Base-by-base conservation (phyloP, 2,888 invertebrate species). In the Amitus sp. region DNA sequence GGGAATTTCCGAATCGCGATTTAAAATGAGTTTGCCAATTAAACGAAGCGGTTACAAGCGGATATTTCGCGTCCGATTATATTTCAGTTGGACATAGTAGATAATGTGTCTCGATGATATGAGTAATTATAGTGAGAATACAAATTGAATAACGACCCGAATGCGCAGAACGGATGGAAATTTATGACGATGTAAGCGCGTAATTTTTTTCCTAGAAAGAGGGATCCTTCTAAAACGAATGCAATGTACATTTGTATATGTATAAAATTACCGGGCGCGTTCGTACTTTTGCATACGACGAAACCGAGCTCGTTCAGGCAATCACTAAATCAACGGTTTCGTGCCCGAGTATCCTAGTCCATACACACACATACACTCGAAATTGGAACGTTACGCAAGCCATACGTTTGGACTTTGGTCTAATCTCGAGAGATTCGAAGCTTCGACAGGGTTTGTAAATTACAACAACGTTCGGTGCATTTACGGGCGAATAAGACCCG, bases 271-370 rank as follows among this genome's bases (percentile, higher is more conserved):
- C 58, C 43, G 55, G 59, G 46, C 58, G 47, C 40, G 52, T 28
- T 51, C 55, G 62, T 58, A 57, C 52, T 55, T 65, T 62, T 62
- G 61, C 58, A 58, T 65, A 65, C 46, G 42, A 50, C 51, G 53
- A 47, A 62, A 53, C 62, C 45, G 56, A 57, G 52, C 60, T 50
- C 49, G 59, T 59, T 56, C 64, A 62, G 53, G 62, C 61, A 64
- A 59, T 73, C 62, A 67, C 62, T 71, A 74, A 74, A 70, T 70
- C 70, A 69, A 69, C 67, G 70, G 67, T 70, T 62, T 72, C 66
- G 73, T 74, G 75, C 70, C 70, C 69, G 71, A 73, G 70, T 65
- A 64, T 70, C 70, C 71, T 75, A 73, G 69, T 73, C 70, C 72
- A 73, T 72, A 63, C 70, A 69, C 65, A 69, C 66, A 65, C 59